These are phyloP conservation scores for Centrocercus urophasianus DNA, from an alignment of 2,113 vertebrate species.

Conservation along the genomic window DNA sequence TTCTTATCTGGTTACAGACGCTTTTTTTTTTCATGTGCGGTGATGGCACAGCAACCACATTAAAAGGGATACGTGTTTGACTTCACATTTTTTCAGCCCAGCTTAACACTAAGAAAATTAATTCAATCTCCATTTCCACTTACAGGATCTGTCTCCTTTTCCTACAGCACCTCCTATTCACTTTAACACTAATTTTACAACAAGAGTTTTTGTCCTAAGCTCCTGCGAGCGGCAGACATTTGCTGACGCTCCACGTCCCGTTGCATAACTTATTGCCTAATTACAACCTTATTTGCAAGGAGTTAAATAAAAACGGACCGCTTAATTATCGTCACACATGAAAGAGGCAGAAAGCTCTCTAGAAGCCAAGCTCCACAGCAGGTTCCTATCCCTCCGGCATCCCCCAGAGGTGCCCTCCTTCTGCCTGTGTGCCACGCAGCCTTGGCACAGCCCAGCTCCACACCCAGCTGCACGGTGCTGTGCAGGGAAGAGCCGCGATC, in stretches of 20 bases:
- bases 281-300: conserved; percentile 40
- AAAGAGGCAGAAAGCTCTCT: conserved; percentile 39
- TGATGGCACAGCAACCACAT: conserved; percentile 22
- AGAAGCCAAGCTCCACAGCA: conserved; percentile 44
- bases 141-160: neutral
- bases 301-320: neutral
- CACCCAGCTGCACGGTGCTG: neutral
- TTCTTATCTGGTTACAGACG: conserved; percentile 33
- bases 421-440: neutral
- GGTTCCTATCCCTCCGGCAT: conserved; percentile 23
- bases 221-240: neutral
- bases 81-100: neutral
- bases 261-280: conserved; percentile 53
- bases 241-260: neutral
- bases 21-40: neutral
- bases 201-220: neutral
- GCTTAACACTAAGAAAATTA: neutral
- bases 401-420: neutral
- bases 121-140: neutral
- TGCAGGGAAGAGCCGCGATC: neutral
- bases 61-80: neutral
- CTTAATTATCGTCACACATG: conserved; percentile 20
- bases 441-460: neutral
- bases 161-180: neutral
- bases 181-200: conserved; percentile 8